Evolutionary conservation across 1,140 invertebrate genomes (phyloP).

Genomic region (Caenorhabditis elegans): WBcel235 BX284604.4:3251501-3252000

Average conservation of each 20-base stretch:
- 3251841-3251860: not conserved
- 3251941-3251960: not conserved
- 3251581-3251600: too few relatives aligned
- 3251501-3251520: too few relatives aligned
- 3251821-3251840: not conserved
- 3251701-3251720: not conserved
- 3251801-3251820: too few relatives aligned
- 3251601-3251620: slow-evolving; percentile 31
- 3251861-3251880: not conserved
- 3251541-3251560: too few relatives aligned
- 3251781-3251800: not conserved
- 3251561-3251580: too few relatives aligned
- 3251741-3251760: not conserved
- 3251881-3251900: not conserved
- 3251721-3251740: not conserved
- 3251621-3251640: slow-evolving; percentile 37
- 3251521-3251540: too few relatives aligned
- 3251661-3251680: slow-evolving; percentile 31
- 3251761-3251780: not conserved
- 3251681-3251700: not conserved
- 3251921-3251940: too few relatives aligned
- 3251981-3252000: too few relatives aligned
- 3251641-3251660: slow-evolving; percentile 38
- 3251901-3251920: too few relatives aligned
- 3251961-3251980: slow-evolving; percentile 9